phyloP scores from a whole-genome alignment of 2,113 vertebrate species.

The Podocnemis expansa region DNA sequence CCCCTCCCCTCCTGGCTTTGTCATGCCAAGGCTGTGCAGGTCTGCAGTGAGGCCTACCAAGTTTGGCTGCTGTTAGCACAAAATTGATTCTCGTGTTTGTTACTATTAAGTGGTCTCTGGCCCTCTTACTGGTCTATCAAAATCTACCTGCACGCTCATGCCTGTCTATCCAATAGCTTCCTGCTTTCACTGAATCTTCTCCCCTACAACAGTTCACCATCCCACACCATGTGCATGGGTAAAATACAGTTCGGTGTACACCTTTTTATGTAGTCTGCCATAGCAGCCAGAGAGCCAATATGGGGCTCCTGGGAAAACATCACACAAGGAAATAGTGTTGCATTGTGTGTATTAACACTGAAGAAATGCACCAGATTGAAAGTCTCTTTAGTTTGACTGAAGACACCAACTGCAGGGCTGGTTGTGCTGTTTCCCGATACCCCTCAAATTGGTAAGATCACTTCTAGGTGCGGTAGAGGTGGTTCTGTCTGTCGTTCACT shows the following conservation, averaged over 20 bases:
- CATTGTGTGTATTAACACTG: not conserved
- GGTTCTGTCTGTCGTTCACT: not conserved
- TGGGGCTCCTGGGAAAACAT: not conserved
- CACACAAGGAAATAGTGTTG: not conserved
- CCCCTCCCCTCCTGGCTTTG: too few relatives aligned
- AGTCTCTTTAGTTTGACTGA: not conserved
- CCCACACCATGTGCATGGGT: not conserved
- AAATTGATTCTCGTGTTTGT: too few relatives aligned
- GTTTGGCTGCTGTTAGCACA: too few relatives aligned
- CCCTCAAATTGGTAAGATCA: not conserved
- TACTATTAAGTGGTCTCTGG: too few relatives aligned
- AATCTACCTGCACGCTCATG: too few relatives aligned
- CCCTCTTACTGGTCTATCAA: too few relatives aligned
- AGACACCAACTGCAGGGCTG: not conserved
- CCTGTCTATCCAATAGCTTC: not conserved
- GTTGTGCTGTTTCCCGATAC: not conserved
- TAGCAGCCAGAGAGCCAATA: not conserved
- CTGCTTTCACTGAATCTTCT: not conserved
- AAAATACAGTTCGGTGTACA: not conserved
- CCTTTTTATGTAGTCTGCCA: not conserved
- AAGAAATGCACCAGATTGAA: not conserved
- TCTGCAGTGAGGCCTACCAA: too few relatives aligned
- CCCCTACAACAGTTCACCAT: not conserved
- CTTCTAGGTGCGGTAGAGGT: not conserved
- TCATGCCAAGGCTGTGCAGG: too few relatives aligned